phyloP scores from a whole-genome alignment of 2,113 vertebrate species.

The Sitta europaea region DNA sequence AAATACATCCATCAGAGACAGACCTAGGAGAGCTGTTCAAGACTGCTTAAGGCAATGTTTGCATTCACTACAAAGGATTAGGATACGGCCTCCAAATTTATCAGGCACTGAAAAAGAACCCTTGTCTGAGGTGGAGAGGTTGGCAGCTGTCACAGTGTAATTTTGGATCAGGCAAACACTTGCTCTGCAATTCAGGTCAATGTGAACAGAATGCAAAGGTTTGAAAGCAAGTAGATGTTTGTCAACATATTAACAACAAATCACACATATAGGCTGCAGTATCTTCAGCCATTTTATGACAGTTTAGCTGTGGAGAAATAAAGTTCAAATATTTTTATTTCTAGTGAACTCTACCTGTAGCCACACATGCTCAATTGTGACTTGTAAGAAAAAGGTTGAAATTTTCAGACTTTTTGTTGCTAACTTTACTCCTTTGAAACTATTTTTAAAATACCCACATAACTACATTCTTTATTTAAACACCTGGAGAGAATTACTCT shows the following conservation, averaged over 20 bases:
- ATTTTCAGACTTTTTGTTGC: neutral
- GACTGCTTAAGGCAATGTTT: neutral
- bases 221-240: neutral
- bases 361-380: neutral
- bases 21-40: neutral
- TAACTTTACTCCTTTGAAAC: neutral
- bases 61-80: neutral
- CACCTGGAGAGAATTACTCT: neutral
- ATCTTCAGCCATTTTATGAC: neutral
- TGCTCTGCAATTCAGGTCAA: neutral
- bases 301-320: neutral
- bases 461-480: neutral
- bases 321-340: neutral
- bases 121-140: neutral
- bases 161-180: neutral
- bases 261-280: neutral
- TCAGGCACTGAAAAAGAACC: neutral
- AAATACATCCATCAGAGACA: neutral
- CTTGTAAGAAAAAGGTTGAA: neutral
- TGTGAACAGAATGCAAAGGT: neutral
- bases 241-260: neutral
- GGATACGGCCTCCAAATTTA: neutral
- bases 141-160: neutral
- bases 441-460: neutral
- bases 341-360: neutral